A percentile compares a stretch with the other conserved stretches of the same genome.
These are phyloP conservation scores for Thalassoma bifasciatum DNA, from an alignment of 2,113 vertebrate genomes.

Conservation along the genomic window DNA sequence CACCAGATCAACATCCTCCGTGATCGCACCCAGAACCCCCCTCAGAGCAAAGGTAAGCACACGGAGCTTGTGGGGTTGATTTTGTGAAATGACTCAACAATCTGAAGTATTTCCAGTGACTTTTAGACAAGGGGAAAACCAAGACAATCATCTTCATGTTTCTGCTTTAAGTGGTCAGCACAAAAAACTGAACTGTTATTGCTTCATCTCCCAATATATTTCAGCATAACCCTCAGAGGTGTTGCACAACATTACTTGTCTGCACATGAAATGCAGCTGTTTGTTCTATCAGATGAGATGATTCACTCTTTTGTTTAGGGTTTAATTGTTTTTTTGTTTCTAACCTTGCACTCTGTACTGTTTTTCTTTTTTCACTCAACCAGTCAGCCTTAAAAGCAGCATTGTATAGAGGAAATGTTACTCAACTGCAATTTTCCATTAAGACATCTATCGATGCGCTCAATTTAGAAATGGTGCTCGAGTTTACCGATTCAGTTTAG, in stretches of 20 bases:
- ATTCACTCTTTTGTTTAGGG: conserved; percentile 43
- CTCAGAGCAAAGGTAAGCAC: conserved; percentile 96
- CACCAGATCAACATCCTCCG: conserved; percentile 99
- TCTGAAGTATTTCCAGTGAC: background rate
- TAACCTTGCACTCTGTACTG: background rate
- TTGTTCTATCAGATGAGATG: conserved; percentile 26
- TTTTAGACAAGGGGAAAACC: background rate
- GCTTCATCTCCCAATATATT: conserved; percentile 43
- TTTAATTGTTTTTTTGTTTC: conserved; percentile 6
- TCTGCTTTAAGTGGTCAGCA: conserved; percentile 26
- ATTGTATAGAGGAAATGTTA: conserved; percentile 42
- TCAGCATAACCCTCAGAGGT: conserved; percentile 29
- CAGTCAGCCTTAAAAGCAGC: conserved; percentile 16
- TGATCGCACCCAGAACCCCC: conserved; percentile 97
- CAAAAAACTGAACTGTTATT: conserved; percentile 18
- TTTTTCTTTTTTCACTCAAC: background rate
- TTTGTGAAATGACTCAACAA: background rate
- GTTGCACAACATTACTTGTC: conserved; percentile 40
- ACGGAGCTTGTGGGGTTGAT: background rate
- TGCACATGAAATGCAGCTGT: conserved; percentile 39
- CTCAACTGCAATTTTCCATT: conserved; percentile 55
- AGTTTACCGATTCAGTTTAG: conserved; percentile 55
- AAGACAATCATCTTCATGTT: background rate
- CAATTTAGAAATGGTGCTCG: conserved; percentile 53
- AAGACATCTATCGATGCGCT: conserved; percentile 51